Evolutionary conservation across 2,113 vertebrate genomes (phyloP).

Genomic region (Dicerorhinus sumatrensis): DNA sequence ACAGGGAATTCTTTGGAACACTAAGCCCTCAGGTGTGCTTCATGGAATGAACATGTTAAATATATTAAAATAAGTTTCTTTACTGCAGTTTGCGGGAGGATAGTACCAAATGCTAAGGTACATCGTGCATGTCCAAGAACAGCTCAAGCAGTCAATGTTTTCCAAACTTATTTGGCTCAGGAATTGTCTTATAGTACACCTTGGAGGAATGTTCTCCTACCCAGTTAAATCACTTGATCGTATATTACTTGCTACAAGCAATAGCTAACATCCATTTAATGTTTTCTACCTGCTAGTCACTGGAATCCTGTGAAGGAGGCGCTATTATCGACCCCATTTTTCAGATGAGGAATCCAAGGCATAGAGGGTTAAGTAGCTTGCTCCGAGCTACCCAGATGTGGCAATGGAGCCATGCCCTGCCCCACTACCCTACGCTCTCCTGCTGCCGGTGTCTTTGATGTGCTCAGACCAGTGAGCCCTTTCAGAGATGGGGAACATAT

Average conservation of each 20-base stretch:
- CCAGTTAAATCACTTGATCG: background rate
- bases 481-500: background rate
- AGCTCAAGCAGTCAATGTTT: background rate
- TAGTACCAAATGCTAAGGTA: background rate
- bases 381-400: background rate
- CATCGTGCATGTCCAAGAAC: background rate
- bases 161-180: background rate
- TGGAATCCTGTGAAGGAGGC: background rate
- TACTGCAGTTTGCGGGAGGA: background rate
- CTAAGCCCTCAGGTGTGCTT: background rate
- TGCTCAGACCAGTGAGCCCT: background rate
- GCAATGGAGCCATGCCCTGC: background rate
- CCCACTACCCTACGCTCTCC: background rate
- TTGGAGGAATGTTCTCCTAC: background rate
- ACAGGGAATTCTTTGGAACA: background rate
- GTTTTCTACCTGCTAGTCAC: background rate
- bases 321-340: background rate
- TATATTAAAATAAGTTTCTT: constrained; percentile 18
- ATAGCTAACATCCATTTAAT: background rate
- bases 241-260: background rate
- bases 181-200: background rate
- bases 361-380: background rate
- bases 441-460: background rate
- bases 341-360: background rate
- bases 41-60: background rate